These are phyloP conservation scores for Dreissena polymorpha DNA, from an alignment of 1,140 invertebrate species.

Conservation along the genomic window DNA sequence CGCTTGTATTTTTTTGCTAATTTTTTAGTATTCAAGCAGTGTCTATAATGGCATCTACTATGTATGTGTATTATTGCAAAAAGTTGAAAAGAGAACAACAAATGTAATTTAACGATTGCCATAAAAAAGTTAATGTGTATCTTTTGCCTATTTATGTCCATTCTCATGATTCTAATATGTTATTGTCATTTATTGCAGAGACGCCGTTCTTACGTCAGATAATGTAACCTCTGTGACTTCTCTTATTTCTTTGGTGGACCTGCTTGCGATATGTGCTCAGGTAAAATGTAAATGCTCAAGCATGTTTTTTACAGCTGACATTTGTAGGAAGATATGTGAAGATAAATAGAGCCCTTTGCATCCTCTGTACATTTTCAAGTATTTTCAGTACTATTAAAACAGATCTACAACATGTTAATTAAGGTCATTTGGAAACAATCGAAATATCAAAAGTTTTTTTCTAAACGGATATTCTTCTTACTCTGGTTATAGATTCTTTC, in stretches of 20 bases:
- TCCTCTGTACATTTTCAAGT: conserved; percentile 53
- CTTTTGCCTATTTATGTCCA: too few relatives aligned
- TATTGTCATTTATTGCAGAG: conserved; percentile 55
- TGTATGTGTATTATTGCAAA: not conserved
- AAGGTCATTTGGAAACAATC: too few relatives aligned
- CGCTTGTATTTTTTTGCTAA: not conserved
- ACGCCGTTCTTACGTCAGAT: conserved; percentile 62
- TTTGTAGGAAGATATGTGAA: conserved; percentile 58
- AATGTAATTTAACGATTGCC: too few relatives aligned
- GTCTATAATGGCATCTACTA: not conserved
- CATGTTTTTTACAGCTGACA: too few relatives aligned
- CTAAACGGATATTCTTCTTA: too few relatives aligned
- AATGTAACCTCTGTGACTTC: conserved; percentile 70
- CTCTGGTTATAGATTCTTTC: too few relatives aligned
- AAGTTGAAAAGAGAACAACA: too few relatives aligned
- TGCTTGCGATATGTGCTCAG: conserved; percentile 77
- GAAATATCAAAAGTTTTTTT: too few relatives aligned
- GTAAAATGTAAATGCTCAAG: conserved; percentile 48
- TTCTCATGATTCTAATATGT: too few relatives aligned
- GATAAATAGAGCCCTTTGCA: conserved; percentile 76
- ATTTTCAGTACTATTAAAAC: too few relatives aligned
- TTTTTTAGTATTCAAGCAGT: not conserved
- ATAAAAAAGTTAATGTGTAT: too few relatives aligned
- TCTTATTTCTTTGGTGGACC: conserved; percentile 74
- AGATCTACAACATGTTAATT: too few relatives aligned